Evolutionary conservation across 2,888 invertebrate genomes (phyloP).

Genomic region (Hoplodrina blanda): DNA sequence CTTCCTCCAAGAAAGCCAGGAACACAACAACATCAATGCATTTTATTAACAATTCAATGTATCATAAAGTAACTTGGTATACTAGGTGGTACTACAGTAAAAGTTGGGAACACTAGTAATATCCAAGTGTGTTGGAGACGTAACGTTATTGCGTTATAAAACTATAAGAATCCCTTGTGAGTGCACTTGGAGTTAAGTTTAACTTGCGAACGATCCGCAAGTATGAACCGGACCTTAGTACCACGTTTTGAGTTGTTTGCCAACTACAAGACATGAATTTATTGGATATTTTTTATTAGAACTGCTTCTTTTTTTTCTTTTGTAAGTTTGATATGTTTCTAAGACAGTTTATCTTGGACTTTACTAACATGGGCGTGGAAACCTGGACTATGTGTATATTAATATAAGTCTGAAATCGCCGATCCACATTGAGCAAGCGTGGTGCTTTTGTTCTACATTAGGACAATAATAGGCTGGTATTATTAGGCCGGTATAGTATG

Average conservation of each 20-base stretch:
- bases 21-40: constrained; percentile 39
- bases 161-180: constrained; percentile 75
- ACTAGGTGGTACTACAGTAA: constrained; percentile 59
- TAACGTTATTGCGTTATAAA: constrained; percentile 84
- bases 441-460: too few relatives aligned
- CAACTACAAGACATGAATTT: constrained; percentile 37
- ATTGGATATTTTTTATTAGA: constrained; percentile 23
- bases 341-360: too few relatives aligned
- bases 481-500: too few relatives aligned
- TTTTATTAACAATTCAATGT: constrained; percentile 59
- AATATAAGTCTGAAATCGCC: too few relatives aligned
- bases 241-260: constrained; percentile 25
- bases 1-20: constrained; percentile 16
- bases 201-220: constrained; percentile 74
- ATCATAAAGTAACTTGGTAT: constrained; percentile 55
- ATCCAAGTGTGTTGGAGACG: constrained; percentile 72
- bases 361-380: too few relatives aligned
- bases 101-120: constrained; percentile 77
- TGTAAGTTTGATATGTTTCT: background rate
- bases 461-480: too few relatives aligned
- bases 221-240: constrained; percentile 46
- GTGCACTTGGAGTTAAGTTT: constrained; percentile 76
- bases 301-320: constrained; percentile 22
- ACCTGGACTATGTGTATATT: too few relatives aligned
- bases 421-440: too few relatives aligned